Conservation (phyloP, 2,797 vertebrate genomes). For the Potorous gilbertii region DNA sequence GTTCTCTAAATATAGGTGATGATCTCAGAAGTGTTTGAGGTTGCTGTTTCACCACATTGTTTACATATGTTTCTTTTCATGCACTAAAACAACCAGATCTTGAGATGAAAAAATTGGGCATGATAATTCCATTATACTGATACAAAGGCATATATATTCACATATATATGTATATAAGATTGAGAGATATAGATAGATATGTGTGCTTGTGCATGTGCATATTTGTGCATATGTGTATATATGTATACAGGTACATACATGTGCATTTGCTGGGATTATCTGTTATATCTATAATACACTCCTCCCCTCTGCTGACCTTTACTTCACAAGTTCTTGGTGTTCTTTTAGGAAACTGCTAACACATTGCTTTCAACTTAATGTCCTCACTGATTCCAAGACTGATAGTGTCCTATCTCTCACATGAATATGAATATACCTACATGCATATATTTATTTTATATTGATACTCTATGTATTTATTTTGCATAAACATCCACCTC, state of each 20-base stretch:
- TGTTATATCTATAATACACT: neutral
- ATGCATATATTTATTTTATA: too few relatives aligned
- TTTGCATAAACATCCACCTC: neutral
- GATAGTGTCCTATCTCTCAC: neutral
- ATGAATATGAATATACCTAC: too few relatives aligned
- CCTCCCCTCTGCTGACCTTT: neutral
- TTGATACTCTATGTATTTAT: too few relatives aligned
- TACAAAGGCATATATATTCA: too few relatives aligned
- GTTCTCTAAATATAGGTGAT: too few relatives aligned
- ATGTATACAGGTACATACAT: too few relatives aligned
- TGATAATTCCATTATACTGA: too few relatives aligned
- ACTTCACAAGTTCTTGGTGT: neutral
- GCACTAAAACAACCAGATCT: neutral
- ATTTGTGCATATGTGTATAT: too few relatives aligned
- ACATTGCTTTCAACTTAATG: fast-evolving
- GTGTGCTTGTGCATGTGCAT: too few relatives aligned
- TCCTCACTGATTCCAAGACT: neutral
- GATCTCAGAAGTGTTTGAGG: neutral
- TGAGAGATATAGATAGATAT: too few relatives aligned
- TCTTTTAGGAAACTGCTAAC: neutral
- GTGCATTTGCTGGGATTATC: neutral
- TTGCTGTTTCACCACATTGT: neutral
- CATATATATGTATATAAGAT: too few relatives aligned
- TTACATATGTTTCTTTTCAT: neutral
- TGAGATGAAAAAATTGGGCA: neutral